A percentile compares a stretch with the other conserved stretches of the same genome.
These are phyloP conservation scores for Priocnemis perturbator DNA, from an alignment of 2,888 invertebrate species.

Conservation along the genomic window DNA sequence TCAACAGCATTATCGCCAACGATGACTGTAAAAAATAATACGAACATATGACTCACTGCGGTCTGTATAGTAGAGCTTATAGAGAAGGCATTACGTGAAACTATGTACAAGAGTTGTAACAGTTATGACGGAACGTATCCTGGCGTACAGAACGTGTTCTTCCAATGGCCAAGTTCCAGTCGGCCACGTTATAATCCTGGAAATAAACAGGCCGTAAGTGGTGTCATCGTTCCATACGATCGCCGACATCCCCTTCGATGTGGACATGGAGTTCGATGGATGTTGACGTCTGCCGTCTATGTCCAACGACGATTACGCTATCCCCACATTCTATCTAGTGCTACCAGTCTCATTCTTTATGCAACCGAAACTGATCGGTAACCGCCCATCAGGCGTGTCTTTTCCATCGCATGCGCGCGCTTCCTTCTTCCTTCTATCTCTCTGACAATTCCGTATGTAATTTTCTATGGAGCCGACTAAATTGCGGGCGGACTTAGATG, in stretches of 20 bases:
- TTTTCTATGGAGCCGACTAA: too few species aligned
- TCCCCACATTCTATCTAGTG: neutral
- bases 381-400: neutral
- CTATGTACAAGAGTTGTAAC: slow-evolving; percentile 15
- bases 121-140: neutral
- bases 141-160: slow-evolving; percentile 17
- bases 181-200: slow-evolving; percentile 21
- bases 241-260: neutral
- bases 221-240: slow-evolving; percentile 24
- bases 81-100: neutral
- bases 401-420: too few species aligned
- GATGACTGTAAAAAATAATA: neutral
- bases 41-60: neutral
- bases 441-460: too few species aligned
- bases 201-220: slow-evolving; percentile 17
- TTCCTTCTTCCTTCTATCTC: too few species aligned
- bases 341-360: slow-evolving; percentile 2
- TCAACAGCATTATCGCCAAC: neutral
- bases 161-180: slow-evolving; percentile 27
- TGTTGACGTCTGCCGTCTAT: neutral
- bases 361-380: neutral
- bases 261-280: too few species aligned
- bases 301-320: neutral
- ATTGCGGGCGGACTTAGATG: too few species aligned
- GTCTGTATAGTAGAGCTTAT: neutral